Conservation (phyloP, 2,113 vertebrate species). For the Potamarius usumacintae region DNA sequence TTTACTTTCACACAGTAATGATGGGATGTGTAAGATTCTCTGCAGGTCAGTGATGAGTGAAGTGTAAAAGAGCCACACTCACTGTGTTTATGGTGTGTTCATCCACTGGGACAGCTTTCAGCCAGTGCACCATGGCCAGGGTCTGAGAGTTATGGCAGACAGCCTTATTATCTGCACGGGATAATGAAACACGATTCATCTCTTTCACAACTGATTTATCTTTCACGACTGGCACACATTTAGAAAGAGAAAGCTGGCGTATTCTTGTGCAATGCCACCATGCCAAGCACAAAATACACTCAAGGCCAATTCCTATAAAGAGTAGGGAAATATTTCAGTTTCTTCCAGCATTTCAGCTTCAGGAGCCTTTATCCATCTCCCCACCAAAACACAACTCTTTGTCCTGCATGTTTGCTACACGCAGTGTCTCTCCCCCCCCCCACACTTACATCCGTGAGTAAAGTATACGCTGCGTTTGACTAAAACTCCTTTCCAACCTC, state of each 20-base stretch:
- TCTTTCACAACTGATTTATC: background rate
- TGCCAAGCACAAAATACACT: background rate
- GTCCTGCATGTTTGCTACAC: background rate
- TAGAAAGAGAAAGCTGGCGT: background rate
- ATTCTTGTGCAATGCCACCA: background rate
- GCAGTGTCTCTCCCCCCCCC: background rate
- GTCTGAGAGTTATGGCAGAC: constrained; percentile 49
- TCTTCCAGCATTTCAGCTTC: background rate
- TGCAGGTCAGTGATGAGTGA: background rate
- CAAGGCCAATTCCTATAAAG: background rate
- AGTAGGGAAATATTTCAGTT: background rate
- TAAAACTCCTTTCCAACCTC: background rate
- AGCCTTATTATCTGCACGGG: constrained; percentile 26
- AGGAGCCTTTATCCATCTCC: background rate
- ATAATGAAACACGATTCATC: background rate
- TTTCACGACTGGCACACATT: background rate
- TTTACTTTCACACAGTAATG: background rate
- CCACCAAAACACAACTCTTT: background rate
- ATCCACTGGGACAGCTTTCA: constrained; percentile 70
- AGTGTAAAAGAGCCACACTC: constrained; percentile 25
- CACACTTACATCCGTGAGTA: background rate
- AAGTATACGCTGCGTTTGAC: background rate
- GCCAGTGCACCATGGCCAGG: constrained; percentile 67
- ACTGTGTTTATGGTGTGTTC: constrained; percentile 70
- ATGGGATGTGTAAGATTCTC: background rate